These are phyloP conservation scores for Hylaea fasciaria DNA, from an alignment of 2,888 invertebrate genomes.

Conservation along the genomic window DNA sequence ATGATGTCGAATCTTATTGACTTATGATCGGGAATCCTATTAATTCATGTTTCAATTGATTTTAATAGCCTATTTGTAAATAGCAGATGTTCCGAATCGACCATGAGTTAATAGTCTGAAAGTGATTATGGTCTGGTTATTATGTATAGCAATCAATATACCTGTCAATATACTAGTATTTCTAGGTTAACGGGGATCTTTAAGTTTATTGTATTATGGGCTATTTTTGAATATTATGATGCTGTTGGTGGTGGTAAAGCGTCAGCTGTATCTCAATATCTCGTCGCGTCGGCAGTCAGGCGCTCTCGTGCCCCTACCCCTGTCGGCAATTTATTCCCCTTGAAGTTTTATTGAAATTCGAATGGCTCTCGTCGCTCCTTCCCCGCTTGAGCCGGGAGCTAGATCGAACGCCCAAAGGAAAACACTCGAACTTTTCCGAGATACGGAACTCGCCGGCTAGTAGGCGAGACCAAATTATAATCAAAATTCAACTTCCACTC, in stretches of 20 bases:
- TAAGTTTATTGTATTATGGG: not conserved
- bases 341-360: constrained; percentile 77
- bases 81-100: constrained; percentile 49
- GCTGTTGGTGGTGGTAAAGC: constrained; percentile 33
- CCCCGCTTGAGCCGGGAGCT: constrained; percentile 42
- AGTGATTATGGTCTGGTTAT: constrained; percentile 40
- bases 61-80: constrained; percentile 49
- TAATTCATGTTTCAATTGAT: constrained; percentile 48
- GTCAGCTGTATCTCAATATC: constrained; percentile 68
- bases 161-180: not conserved
- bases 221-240: constrained; percentile 15
- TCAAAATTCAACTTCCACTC: constrained; percentile 38
- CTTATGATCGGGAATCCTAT: constrained; percentile 44
- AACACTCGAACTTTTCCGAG: constrained; percentile 46
- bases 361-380: constrained; percentile 57
- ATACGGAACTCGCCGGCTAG: constrained; percentile 26
- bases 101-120: constrained; percentile 38
- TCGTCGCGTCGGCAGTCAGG: constrained; percentile 10
- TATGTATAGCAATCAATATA: constrained; percentile 41
- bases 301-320: constrained; percentile 46
- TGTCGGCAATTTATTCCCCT: constrained; percentile 69
- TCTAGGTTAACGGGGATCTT: not conserved
- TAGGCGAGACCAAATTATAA: constrained; percentile 40
- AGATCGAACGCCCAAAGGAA: constrained; percentile 52
- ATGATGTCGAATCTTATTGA: constrained; percentile 38